phyloP scores from a whole-genome alignment of 1,140 invertebrate genomes.

The Lethrus apterus region DNA sequence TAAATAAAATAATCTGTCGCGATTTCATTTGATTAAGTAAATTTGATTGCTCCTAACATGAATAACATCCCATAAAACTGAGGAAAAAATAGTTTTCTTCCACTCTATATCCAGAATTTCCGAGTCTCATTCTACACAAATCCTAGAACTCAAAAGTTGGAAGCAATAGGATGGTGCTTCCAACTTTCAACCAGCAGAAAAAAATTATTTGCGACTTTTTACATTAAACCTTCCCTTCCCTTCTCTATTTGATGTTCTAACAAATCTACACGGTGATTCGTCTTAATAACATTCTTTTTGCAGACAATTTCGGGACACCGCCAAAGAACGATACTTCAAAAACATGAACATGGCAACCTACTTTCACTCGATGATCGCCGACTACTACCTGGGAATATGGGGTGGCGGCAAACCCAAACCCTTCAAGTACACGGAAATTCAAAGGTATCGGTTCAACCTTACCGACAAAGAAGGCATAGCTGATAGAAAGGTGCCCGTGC shows the following conservation, averaged over 20 bases:
- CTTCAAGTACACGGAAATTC: constrained; percentile 95
- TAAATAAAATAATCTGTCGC: too few relatives aligned
- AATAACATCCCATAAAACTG: too few relatives aligned
- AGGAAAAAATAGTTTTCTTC: not conserved
- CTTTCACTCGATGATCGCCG: constrained; percentile 95
- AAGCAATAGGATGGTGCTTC: too few relatives aligned
- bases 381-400: constrained; percentile 96
- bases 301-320: constrained; percentile 89
- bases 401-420: constrained; percentile 90
- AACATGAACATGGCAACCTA: constrained; percentile 94
- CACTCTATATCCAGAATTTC: constrained; percentile 17
- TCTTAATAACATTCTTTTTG: constrained; percentile 28
- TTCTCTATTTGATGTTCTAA: too few relatives aligned
- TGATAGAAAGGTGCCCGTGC: constrained; percentile 91
- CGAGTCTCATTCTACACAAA: too few relatives aligned
- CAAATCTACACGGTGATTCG: constrained; percentile 6
- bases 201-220: not conserved
- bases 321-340: constrained; percentile 91
- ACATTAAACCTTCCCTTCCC: too few relatives aligned
- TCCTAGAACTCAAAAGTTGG: too few relatives aligned
- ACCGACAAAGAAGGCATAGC: constrained; percentile 88
- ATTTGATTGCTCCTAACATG: not conserved
- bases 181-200: too few relatives aligned
- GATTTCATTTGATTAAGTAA: not conserved
- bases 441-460: constrained; percentile 79